Evolutionary conservation across 2,888 invertebrate genomes (phyloP).

Genomic region (Ethmia dodecea): DNA sequence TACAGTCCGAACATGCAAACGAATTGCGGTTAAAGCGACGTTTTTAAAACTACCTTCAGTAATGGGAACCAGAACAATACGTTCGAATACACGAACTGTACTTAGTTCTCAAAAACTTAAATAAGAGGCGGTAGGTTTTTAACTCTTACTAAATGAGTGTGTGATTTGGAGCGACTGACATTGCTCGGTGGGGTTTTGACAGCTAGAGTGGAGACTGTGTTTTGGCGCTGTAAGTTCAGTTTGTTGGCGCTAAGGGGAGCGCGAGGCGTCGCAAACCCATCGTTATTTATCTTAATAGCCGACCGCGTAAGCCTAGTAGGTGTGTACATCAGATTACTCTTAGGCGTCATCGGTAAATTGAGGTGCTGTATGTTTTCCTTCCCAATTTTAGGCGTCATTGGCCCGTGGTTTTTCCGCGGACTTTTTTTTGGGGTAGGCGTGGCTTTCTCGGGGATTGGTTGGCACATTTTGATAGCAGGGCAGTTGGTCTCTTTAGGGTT

Average conservation of each 20-base stretch:
- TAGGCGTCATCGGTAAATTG: conserved; percentile 41
- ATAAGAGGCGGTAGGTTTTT: conserved; percentile 61
- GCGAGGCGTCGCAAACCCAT: conserved; percentile 61
- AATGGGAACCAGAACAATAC: conserved; percentile 8
- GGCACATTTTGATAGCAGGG: conserved; percentile 1
- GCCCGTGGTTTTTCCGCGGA: conserved; percentile 31
- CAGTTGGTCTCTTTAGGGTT: conserved; percentile 32
- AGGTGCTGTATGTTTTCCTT: conserved; percentile 57
- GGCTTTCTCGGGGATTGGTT: conserved; percentile 25
- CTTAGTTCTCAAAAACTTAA: conserved; percentile 15
- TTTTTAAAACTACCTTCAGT: too few species aligned
- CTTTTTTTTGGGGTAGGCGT: conserved; percentile 47
- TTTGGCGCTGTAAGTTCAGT: conserved; percentile 47
- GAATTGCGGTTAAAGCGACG: background rate
- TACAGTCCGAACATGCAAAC: conserved; percentile 3
- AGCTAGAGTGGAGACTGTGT: conserved; percentile 36
- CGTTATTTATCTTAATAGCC: conserved; percentile 51
- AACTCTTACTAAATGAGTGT: conserved; percentile 47
- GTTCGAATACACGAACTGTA: conserved; percentile 3
- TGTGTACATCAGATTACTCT: conserved; percentile 44
- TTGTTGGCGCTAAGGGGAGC: conserved; percentile 58
- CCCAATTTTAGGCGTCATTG: conserved; percentile 53
- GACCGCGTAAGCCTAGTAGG: conserved; percentile 60
- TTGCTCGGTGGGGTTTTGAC: conserved; percentile 49
- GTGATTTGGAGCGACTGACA: conserved; percentile 58